These are phyloP conservation scores for Cephus nigrinus DNA, from an alignment of 2,888 invertebrate genomes.

Conservation along the genomic window DNA sequence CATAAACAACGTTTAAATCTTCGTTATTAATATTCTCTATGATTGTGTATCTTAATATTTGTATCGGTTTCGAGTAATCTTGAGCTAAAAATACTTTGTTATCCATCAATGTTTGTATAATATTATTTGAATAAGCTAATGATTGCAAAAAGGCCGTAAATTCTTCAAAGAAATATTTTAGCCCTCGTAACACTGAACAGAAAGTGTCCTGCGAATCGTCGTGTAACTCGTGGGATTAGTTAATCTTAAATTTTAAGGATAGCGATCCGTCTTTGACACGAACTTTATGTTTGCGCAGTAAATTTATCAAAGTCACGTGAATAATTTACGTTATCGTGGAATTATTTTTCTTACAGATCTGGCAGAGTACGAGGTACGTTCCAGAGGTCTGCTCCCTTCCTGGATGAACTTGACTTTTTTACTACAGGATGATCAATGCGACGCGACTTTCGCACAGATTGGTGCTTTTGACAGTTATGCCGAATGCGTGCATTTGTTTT, in stretches of 20 bases:
- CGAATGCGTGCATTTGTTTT: constrained; percentile 80
- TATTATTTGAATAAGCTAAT: background rate
- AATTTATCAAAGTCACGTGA: background rate
- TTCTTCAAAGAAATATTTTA: background rate
- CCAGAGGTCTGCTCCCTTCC: constrained; percentile 70
- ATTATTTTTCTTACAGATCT: constrained; percentile 65
- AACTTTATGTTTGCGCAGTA: background rate
- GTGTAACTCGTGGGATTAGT: background rate
- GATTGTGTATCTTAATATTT: background rate
- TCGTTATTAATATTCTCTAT: background rate
- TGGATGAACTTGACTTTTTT: constrained; percentile 73
- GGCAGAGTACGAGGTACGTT: constrained; percentile 71
- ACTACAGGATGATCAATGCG: constrained; percentile 78
- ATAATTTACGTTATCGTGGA: background rate
- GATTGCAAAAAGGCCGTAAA: background rate
- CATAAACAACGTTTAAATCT: background rate
- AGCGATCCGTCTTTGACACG: background rate
- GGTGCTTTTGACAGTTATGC: constrained; percentile 79
- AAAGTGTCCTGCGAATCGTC: background rate
- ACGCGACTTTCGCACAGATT: constrained; percentile 78
- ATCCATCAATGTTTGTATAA: background rate
- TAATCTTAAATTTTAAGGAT: background rate
- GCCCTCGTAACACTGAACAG: background rate
- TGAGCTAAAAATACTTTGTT: background rate
- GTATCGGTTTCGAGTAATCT: background rate